A percentile compares a stretch with the other conserved stretches of the same genome.
Conservation (phyloP, 64 coral and sea anemone genomes). For the Trachythela sp. region DNA sequence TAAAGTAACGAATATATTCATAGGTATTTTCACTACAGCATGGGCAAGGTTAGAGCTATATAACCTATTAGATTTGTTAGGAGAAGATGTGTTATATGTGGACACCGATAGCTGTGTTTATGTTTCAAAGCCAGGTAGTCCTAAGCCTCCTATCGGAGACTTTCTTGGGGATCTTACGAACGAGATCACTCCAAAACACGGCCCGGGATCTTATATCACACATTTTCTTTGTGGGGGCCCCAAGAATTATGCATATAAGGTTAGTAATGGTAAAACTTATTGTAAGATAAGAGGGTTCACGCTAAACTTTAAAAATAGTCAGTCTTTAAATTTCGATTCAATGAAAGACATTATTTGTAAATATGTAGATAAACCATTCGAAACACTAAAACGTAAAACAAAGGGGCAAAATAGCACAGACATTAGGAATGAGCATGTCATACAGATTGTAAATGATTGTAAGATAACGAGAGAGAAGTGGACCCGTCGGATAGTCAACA, state of each 20-base stretch:
- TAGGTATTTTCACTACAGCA: slow-evolving; percentile 8
- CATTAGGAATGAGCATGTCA: too few species aligned
- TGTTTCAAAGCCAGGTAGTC: neutral
- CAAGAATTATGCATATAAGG: neutral
- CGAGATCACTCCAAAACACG: neutral
- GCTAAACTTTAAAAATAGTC: slow-evolving; percentile 33
- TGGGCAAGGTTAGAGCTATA: neutral
- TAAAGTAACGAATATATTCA: slow-evolving; percentile 3
- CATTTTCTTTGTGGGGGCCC: neutral
- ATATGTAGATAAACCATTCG: slow-evolving; percentile 36
- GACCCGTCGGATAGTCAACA: slow-evolving; percentile 28
- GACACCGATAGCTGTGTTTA: neutral
- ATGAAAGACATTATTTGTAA: slow-evolving; percentile 41
- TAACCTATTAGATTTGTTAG: neutral
- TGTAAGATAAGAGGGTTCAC: neutral
- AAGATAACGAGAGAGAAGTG: slow-evolving; percentile 42
- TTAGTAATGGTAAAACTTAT: too few species aligned
- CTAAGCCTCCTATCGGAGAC: neutral
- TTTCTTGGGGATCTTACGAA: slow-evolving; percentile 16
- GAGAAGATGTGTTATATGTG: neutral
- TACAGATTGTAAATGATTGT: slow-evolving; percentile 29
- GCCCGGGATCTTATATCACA: neutral
- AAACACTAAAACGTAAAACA: slow-evolving; percentile 13
- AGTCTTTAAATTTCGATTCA: too few species aligned
- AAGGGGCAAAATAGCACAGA: too few species aligned